A percentile compares a stretch with the other conserved stretches of the same genome.
phyloP scores from a whole-genome alignment of 2,888 invertebrate species.

The Eupithecia exiguata region DNA sequence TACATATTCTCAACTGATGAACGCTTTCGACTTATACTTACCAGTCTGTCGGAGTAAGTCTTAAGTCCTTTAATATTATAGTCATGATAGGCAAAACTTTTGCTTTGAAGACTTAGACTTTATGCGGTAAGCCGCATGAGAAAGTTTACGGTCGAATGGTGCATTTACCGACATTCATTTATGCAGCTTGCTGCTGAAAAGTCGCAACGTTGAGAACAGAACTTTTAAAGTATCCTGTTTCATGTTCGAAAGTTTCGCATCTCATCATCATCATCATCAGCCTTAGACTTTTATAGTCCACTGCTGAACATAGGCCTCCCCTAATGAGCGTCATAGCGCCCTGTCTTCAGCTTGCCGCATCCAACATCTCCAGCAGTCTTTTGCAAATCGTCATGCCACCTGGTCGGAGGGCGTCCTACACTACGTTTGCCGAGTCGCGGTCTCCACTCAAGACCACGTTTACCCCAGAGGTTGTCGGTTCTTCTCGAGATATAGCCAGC shows the following conservation, averaged over 20 bases:
- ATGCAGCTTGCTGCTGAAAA: background rate
- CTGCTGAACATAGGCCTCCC: too few species aligned
- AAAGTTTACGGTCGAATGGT: background rate
- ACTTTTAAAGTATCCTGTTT: background rate
- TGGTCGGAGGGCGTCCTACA: too few species aligned
- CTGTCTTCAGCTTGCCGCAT: too few species aligned
- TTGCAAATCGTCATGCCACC: too few species aligned
- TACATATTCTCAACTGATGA: background rate
- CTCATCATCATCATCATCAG: too few species aligned
- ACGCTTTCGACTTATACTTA: background rate
- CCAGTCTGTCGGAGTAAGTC: background rate
- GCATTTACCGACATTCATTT: background rate
- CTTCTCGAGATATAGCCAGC: too few species aligned
- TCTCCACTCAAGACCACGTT: too few species aligned
- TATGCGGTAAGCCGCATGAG: background rate
- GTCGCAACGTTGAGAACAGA: background rate
- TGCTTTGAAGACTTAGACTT: background rate
- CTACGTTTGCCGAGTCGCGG: too few species aligned
- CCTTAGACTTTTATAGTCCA: too few species aligned
- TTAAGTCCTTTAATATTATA: background rate
- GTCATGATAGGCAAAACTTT: background rate
- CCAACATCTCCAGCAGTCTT: too few species aligned
- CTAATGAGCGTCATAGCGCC: too few species aligned
- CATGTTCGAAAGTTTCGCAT: background rate
- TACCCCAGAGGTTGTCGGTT: too few species aligned